Evolutionary conservation across 1,140 invertebrate genomes (phyloP).

Genomic region (Saxidomus purpurata): DNA sequence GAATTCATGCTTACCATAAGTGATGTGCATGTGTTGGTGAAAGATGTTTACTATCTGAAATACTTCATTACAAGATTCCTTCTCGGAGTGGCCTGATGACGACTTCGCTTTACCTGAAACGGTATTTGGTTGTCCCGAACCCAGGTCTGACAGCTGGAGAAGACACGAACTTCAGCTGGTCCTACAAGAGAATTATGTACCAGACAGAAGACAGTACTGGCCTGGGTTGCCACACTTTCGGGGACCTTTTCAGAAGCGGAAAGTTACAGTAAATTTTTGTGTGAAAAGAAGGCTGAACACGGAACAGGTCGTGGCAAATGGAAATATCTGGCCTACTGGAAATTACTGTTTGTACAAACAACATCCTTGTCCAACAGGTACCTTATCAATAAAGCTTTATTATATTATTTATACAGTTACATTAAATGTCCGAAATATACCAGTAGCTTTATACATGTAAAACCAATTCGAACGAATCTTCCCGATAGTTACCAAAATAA

Average conservation of each 20-base stretch:
- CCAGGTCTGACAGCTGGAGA: neutral
- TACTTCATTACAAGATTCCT: neutral
- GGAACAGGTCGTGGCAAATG: neutral
- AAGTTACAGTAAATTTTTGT: slow-evolving; percentile 1
- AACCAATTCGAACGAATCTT: too few species aligned
- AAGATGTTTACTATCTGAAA: too few species aligned
- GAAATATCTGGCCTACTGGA: neutral
- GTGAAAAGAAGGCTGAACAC: neutral
- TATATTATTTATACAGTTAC: too few species aligned
- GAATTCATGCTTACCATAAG: too few species aligned
- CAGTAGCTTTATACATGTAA: too few species aligned
- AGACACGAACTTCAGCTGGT: neutral
- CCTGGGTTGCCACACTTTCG: slow-evolving; percentile 11
- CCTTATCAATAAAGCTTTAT: too few species aligned
- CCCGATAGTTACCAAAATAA: too few species aligned
- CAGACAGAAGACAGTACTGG: neutral
- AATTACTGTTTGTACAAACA: slow-evolving; percentile 6
- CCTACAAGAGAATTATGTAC: neutral
- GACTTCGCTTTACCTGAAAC: slow-evolving; percentile 28
- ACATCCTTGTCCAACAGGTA: slow-evolving; percentile 13
- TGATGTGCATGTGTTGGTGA: too few species aligned
- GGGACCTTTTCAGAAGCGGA: neutral
- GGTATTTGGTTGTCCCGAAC: slow-evolving; percentile 22
- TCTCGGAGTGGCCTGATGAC: slow-evolving; percentile 13
- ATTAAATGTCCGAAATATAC: neutral